Evolutionary conservation across 2,888 invertebrate genomes (phyloP).

Genomic region (Mesopsocus fuscifrons): DNA sequence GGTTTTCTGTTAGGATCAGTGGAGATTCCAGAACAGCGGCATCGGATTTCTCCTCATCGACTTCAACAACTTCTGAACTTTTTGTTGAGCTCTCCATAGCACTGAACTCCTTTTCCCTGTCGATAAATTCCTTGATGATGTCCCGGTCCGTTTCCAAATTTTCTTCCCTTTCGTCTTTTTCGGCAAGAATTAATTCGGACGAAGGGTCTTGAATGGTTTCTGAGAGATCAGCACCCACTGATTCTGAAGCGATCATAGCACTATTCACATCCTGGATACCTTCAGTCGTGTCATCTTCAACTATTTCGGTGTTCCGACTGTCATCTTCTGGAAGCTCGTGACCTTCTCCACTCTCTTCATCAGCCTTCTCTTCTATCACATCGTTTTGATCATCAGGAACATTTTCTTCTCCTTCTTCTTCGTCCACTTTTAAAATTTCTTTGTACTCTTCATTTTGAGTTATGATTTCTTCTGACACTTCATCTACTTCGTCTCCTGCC

Average conservation of each 20-base stretch:
- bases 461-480: neutral
- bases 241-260: no score
- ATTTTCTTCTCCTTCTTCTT: slow-evolving; percentile 2
- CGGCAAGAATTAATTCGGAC: no score
- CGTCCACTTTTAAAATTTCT: slow-evolving; percentile 2
- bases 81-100: neutral
- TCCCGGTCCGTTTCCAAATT: neutral
- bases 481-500: neutral
- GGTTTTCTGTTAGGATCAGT: neutral
- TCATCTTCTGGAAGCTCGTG: neutral
- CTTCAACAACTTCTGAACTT: neutral
- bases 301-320: no score
- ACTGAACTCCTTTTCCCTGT: neutral
- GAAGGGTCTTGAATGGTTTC: no score
- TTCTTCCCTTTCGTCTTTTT: no score
- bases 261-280: no score
- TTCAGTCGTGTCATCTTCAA: no score
- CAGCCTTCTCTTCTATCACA: neutral
- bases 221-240: no score
- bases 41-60: neutral
- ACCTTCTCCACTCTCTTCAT: neutral
- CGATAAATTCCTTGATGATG: neutral
- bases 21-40: slow-evolving; percentile 3
- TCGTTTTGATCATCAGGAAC: neutral
- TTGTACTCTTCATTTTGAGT: neutral